Conservation (phyloP, 2,113 vertebrate genomes). For the Thunnus maccoyii region DNA sequence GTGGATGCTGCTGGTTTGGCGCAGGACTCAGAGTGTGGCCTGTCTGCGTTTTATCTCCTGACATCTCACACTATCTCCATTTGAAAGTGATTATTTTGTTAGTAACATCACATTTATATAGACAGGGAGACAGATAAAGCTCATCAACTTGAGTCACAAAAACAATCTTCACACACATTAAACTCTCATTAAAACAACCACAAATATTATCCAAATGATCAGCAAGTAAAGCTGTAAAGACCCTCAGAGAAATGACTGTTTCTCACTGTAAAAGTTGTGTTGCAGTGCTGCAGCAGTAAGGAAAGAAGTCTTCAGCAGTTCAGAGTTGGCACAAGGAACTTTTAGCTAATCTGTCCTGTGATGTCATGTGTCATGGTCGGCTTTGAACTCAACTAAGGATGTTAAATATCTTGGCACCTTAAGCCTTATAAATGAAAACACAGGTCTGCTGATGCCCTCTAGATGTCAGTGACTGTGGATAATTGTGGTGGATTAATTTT, state of each 20-base stretch:
- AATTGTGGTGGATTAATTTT: background rate
- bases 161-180: too few species aligned
- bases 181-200: background rate
- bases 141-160: too few species aligned
- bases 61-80: background rate
- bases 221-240: background rate
- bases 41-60: slow-evolving; percentile 38
- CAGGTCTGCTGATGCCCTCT: background rate
- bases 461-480: background rate
- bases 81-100: background rate
- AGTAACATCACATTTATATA: background rate
- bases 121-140: background rate
- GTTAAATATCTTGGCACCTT: background rate
- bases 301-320: too few species aligned
- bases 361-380: background rate
- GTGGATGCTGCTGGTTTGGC: slow-evolving; percentile 53
- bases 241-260: background rate
- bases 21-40: slow-evolving; percentile 39
- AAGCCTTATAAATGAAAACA: too few species aligned
- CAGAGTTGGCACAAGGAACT: background rate
- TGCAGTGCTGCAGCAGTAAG: too few species aligned
- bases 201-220: background rate
- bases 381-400: background rate
- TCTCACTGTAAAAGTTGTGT: background rate
- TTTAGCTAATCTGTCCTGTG: background rate